These are phyloP conservation scores for Helicoverpa zea DNA, from an alignment of 1,140 invertebrate genomes.

Conservation along the genomic window DNA sequence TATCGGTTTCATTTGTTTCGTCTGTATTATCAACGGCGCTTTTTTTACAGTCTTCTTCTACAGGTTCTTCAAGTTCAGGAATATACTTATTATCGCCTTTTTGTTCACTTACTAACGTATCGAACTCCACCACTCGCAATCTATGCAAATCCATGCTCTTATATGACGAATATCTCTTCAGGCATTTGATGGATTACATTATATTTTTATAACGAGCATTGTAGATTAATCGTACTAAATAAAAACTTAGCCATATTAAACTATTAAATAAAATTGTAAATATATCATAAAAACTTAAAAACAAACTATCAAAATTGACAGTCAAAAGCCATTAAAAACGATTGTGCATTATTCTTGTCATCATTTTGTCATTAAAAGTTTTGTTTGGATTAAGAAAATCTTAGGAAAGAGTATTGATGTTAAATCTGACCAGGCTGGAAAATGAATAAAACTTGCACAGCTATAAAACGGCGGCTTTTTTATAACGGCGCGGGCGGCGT, in stretches of 20 bases:
- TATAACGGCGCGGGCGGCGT: too few relatives aligned
- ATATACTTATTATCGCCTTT: neutral
- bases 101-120: slow-evolving; percentile 25
- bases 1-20: neutral
- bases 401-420: neutral
- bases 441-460: too few relatives aligned
- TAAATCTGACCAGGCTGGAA: too few relatives aligned
- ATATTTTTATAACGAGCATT: slow-evolving; percentile 6
- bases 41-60: neutral
- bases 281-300: slow-evolving; percentile 39
- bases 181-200: neutral
- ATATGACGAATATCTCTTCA: neutral
- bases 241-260: slow-evolving; percentile 18
- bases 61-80: slow-evolving; percentile 5
- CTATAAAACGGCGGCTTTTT: too few relatives aligned
- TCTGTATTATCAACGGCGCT: neutral
- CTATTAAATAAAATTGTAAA: slow-evolving; percentile 44
- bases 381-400: neutral
- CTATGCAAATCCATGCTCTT: slow-evolving; percentile 49
- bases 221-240: slow-evolving; percentile 13
- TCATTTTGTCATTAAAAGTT: too few relatives aligned
- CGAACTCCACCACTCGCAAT: slow-evolving; percentile 49
- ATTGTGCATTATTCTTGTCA: neutral
- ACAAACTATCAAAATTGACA: slow-evolving; percentile 36
- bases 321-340: neutral